Conservation (phyloP, 1,140 invertebrate species). For the Formica exsecta region DNA sequence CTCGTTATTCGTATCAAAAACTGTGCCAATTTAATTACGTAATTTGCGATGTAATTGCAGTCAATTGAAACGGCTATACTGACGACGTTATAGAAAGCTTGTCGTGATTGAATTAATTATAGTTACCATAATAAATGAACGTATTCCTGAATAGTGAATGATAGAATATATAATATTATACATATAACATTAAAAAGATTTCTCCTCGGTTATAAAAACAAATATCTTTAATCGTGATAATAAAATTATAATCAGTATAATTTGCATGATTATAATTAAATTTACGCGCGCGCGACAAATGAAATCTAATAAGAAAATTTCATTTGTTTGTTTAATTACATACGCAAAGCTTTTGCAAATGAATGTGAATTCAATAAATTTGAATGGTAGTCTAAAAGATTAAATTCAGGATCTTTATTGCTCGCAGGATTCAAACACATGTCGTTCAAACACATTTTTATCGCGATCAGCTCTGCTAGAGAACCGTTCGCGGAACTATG, state of each 20-base stretch:
- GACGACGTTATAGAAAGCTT: conserved; percentile 37
- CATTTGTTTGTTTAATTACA: not conserved
- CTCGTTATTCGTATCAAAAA: conserved; percentile 56
- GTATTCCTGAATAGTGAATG: not conserved
- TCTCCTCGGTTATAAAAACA: not conserved
- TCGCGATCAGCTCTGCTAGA: not conserved
- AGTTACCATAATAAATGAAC: not conserved
- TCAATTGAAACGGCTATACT: conserved; percentile 32
- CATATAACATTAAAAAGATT: not conserved
- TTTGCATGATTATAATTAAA: not conserved
- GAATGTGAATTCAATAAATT: not conserved
- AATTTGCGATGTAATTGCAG: conserved; percentile 56
- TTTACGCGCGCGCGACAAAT: no score
- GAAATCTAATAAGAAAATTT: not conserved
- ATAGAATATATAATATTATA: not conserved
- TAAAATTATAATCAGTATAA: not conserved
- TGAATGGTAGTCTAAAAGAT: not conserved
- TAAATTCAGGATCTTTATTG: not conserved
- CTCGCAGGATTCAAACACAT: not conserved
- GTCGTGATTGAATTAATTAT: conserved; percentile 55
- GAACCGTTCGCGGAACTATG: conserved; percentile 55
- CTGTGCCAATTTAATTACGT: conserved; percentile 55
- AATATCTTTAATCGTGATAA: not conserved
- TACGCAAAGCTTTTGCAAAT: not conserved
- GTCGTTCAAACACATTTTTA: not conserved